phyloP scores from a whole-genome alignment of 2,888 invertebrate genomes.

The Lordiphosa fenestrarum region DNA sequence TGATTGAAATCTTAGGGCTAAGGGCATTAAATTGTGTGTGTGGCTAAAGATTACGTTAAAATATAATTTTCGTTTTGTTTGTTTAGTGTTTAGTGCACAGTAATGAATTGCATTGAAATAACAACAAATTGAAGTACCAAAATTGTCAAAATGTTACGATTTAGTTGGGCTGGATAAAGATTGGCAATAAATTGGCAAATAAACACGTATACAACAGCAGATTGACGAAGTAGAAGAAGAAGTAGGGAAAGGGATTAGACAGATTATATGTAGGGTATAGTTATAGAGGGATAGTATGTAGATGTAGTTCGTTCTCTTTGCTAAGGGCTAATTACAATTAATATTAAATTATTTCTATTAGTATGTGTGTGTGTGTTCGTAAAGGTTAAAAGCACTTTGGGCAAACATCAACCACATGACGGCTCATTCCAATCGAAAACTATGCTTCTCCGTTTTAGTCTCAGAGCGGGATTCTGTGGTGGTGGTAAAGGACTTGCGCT shows the following conservation, averaged over 20 bases:
- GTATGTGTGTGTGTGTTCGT: slow-evolving; percentile 52
- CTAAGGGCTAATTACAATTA: slow-evolving; percentile 70
- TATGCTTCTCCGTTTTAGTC: slow-evolving; percentile 79
- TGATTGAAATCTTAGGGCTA: slow-evolving; percentile 4
- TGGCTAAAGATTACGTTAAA: slow-evolving; percentile 11
- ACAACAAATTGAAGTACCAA: slow-evolving; percentile 50
- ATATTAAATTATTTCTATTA: slow-evolving; percentile 71
- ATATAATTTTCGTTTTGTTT: slow-evolving; percentile 13
- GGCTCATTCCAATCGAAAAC: slow-evolving; percentile 79
- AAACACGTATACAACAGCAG: slow-evolving; percentile 52
- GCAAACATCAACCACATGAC: slow-evolving; percentile 56
- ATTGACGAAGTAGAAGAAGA: slow-evolving; percentile 48
- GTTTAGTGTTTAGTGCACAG: slow-evolving; percentile 53
- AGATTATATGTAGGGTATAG: slow-evolving; percentile 21
- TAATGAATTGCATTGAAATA: slow-evolving; percentile 69
- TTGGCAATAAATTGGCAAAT: slow-evolving; percentile 76
- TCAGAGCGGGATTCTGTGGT: slow-evolving; percentile 79
- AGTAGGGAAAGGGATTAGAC: slow-evolving; percentile 28
- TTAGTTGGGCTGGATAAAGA: slow-evolving; percentile 33
- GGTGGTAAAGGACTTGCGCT: slow-evolving; percentile 79
- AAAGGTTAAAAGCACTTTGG: slow-evolving; percentile 79
- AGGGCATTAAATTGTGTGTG: slow-evolving; percentile 1
- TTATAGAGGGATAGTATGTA: slow-evolving; percentile 30
- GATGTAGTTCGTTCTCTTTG: slow-evolving; percentile 53
- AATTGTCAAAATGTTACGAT: slow-evolving; percentile 17